A percentile compares a stretch with the other conserved stretches of the same genome.
Conservation (phyloP, 2,113 vertebrate species). For the Thunnus maccoyii region DNA sequence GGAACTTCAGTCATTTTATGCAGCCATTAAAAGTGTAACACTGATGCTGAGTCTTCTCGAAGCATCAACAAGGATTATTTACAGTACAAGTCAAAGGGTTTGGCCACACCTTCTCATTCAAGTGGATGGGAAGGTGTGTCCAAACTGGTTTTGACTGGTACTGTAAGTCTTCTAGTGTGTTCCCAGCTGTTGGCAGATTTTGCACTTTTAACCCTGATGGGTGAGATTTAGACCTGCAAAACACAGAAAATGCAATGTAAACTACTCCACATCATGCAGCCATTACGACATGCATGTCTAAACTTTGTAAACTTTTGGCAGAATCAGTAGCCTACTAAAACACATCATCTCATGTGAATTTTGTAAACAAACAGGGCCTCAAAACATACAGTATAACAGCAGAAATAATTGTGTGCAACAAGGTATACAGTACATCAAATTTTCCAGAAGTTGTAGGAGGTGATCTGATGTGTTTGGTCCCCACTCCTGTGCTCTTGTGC, state of each 20-base stretch:
- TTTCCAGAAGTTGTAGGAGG: slow-evolving; percentile 60
- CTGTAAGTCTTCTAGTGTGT: slow-evolving; percentile 33
- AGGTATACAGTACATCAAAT: slow-evolving; percentile 54
- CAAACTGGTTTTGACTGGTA: no score
- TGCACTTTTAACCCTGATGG: slow-evolving; percentile 37
- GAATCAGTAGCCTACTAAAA: slow-evolving; percentile 48
- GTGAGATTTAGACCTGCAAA: slow-evolving; percentile 36
- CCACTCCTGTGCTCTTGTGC: slow-evolving; percentile 70
- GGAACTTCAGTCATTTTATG: neutral
- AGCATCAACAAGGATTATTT: neutral
- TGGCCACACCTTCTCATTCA: no score
- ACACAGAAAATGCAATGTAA: slow-evolving; percentile 70
- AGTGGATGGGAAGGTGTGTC: no score
- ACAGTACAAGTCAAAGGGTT: no score
- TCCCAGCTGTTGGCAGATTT: slow-evolving; percentile 53
- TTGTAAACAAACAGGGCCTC: slow-evolving; percentile 64
- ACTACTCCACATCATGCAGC: slow-evolving; percentile 80
- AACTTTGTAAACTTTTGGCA: slow-evolving; percentile 72
- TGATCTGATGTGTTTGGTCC: slow-evolving; percentile 78
- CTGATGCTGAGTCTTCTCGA: neutral
- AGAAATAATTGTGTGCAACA: slow-evolving; percentile 67
- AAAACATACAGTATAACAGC: slow-evolving; percentile 60
- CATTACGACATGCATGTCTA: slow-evolving; percentile 82
- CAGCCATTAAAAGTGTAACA: slow-evolving; percentile 11
- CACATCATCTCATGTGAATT: slow-evolving; percentile 44